Percentiles rank a stretch among this genome's conserved stretches.
Conservation (phyloP, 2,888 invertebrate genomes). For the Noctua janthe region DNA sequence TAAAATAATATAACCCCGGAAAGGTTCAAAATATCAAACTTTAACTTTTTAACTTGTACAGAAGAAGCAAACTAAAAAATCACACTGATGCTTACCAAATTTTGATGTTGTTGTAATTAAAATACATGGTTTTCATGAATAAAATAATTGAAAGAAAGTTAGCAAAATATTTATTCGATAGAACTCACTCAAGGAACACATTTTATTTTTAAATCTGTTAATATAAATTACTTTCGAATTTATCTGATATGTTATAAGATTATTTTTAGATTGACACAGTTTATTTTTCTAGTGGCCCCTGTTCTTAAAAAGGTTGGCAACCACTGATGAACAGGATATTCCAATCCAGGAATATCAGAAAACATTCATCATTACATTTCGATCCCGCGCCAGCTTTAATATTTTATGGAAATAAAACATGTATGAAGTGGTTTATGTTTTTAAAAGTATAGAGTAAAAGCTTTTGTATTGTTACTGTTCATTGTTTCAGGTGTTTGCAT, state of each 20-base stretch:
- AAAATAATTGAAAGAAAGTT: neutral
- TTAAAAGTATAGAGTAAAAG: constrained; percentile 12
- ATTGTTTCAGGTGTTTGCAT: constrained; percentile 26
- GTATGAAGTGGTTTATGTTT: constrained; percentile 18
- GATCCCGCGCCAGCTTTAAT: constrained; percentile 29
- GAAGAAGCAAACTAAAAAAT: neutral
- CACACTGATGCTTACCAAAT: neutral
- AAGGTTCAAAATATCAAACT: neutral
- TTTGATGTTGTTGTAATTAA: neutral
- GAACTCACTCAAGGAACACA: neutral
- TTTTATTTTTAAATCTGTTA: neutral
- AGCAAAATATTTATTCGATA: neutral
- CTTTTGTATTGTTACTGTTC: neutral
- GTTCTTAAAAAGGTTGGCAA: neutral
- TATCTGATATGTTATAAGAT: neutral
- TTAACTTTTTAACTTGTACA: neutral
- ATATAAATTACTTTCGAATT: neutral
- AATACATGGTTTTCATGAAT: neutral
- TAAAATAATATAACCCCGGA: neutral
- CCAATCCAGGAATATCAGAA: constrained; percentile 38
- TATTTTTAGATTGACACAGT: neutral
- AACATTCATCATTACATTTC: constrained; percentile 44
- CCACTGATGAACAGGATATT: constrained; percentile 2
- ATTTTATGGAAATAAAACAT: constrained; percentile 39
- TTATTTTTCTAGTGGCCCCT: neutral